phyloP scores from a whole-genome alignment of 35 echinoderm and acorn worm species.

The Diadema setosum region DNA sequence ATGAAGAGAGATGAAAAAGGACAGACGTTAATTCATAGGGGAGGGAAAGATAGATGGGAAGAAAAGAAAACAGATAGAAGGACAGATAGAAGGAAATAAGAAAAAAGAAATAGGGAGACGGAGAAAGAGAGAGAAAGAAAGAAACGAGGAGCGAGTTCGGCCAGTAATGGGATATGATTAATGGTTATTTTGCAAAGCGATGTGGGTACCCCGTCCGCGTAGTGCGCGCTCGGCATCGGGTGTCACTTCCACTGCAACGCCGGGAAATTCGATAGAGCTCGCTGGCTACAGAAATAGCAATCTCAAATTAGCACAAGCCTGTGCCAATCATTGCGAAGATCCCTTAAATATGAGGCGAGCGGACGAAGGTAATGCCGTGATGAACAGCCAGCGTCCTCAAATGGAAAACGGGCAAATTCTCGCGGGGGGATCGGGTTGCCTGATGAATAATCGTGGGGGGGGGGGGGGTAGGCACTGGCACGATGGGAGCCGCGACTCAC shows the following conservation, averaged over 20 bases:
- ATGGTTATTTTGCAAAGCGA: constrained; percentile 32
- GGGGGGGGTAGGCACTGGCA: constrained; percentile 5
- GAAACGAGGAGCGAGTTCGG: not conserved
- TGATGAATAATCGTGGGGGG: constrained; percentile 24
- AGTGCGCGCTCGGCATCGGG: not conserved
- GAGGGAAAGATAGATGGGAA: too few species aligned
- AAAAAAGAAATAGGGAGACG: not conserved
- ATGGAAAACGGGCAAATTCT: constrained; percentile 20
- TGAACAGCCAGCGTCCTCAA: constrained; percentile 7
- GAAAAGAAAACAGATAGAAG: too few species aligned
- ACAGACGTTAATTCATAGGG: too few species aligned
- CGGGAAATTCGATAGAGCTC: constrained; percentile 28
- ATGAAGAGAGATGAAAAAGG: too few species aligned
- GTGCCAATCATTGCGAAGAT: constrained; percentile 28
- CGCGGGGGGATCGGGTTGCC: constrained; percentile 14
- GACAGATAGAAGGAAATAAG: not conserved
- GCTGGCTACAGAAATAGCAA: constrained; percentile 34
- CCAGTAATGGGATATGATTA: constrained; percentile 24
- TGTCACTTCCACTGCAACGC: constrained; percentile 11
- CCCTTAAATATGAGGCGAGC: constrained; percentile 25
- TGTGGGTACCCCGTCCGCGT: not conserved
- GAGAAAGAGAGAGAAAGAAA: not conserved
- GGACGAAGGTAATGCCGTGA: constrained; percentile 25
- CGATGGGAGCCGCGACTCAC: not conserved
- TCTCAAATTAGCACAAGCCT: constrained; percentile 32